phyloP scores from a whole-genome alignment of 2,113 vertebrate genomes.

The Labrus mixtus region DNA sequence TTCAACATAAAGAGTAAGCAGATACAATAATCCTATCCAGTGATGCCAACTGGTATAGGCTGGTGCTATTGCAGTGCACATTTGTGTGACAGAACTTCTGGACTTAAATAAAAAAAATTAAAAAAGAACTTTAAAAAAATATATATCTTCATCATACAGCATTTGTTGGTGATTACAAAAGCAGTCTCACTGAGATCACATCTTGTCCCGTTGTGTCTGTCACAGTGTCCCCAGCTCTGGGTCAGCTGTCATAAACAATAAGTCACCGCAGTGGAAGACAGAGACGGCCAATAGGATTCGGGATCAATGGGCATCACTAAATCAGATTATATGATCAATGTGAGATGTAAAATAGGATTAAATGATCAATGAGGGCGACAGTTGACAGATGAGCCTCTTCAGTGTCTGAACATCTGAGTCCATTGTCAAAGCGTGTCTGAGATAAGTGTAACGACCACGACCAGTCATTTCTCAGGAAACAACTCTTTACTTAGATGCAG shows the following conservation, averaged over 20 bases:
- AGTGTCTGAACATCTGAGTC: neutral
- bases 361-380: conserved; percentile 34
- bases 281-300: conserved; percentile 34
- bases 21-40: too few species aligned
- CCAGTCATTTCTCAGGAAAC: too few species aligned
- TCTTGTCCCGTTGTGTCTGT: neutral
- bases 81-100: neutral
- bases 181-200: neutral
- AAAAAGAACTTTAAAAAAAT: too few species aligned
- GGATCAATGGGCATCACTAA: conserved; percentile 46
- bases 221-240: neutral
- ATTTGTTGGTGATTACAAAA: neutral
- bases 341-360: conserved; percentile 51
- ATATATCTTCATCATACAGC: neutral
- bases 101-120: neutral
- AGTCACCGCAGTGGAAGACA: conserved; percentile 12
- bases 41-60: neutral
- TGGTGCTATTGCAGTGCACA: too few species aligned
- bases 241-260: conserved; percentile 50
- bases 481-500: neutral
- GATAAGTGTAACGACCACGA: too few species aligned
- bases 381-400: conserved; percentile 28
- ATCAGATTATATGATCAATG: conserved; percentile 56
- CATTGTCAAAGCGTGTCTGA: neutral
- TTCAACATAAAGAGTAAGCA: too few species aligned